phyloP scores from a whole-genome alignment of 2,888 invertebrate species.

The Ennomos quercinarius region DNA sequence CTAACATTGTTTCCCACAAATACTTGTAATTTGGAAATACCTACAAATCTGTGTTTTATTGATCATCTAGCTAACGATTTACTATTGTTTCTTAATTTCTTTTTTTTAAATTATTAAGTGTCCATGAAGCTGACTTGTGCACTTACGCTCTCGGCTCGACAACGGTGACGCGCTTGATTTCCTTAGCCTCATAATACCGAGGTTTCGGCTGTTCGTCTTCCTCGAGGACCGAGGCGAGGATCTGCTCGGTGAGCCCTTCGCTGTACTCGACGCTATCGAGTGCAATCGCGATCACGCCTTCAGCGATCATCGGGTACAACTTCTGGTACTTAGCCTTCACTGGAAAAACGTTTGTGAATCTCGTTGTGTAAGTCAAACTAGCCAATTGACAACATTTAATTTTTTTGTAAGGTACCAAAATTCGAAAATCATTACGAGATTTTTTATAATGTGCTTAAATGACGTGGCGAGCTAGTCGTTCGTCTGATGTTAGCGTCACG shows the following conservation, averaged over 20 bases:
- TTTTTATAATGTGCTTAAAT: too few relatives aligned
- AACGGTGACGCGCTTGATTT: conserved; percentile 54
- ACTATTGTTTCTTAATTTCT: too few relatives aligned
- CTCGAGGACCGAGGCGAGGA: conserved; percentile 89
- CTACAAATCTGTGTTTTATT: too few relatives aligned
- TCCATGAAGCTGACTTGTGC: conserved; percentile 27
- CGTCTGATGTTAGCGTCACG: too few relatives aligned
- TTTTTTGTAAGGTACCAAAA: not conserved
- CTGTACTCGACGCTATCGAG: conserved; percentile 95
- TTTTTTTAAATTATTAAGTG: too few relatives aligned
- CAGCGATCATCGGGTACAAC: conserved; percentile 91
- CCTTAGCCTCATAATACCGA: conserved; percentile 32
- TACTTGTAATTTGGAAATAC: too few relatives aligned
- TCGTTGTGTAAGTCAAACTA: too few relatives aligned
- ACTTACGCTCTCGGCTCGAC: conserved; percentile 62
- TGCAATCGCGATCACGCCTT: conserved; percentile 93
- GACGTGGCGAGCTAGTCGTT: too few relatives aligned
- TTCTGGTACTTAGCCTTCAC: conserved; percentile 89
- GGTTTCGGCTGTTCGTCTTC: conserved; percentile 83
- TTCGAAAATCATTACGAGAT: too few relatives aligned
- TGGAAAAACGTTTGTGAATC: conserved; percentile 55
- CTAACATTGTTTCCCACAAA: too few relatives aligned
- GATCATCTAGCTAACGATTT: too few relatives aligned
- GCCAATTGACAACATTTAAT: not conserved
- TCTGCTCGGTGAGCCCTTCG: conserved; percentile 92